phyloP scores from a whole-genome alignment of 2,113 vertebrate genomes.

The Stigmatopora nigra region DNA sequence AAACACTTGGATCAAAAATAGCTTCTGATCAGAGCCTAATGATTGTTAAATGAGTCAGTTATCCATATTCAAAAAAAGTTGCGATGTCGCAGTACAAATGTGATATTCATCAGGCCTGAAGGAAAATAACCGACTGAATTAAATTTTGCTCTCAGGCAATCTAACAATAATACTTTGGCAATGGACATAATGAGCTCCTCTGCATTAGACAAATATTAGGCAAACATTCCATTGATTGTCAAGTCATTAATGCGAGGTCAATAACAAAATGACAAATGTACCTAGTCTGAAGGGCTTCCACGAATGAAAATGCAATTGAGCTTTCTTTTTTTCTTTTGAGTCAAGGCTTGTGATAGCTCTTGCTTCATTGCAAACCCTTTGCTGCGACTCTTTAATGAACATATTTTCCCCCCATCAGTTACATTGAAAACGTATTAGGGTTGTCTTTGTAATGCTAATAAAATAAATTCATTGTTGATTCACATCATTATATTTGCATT shows the following conservation, averaged over 20 bases:
- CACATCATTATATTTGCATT: conserved; percentile 34
- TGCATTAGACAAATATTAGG: too few relatives aligned
- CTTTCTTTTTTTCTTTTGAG: not conserved
- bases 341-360: not conserved
- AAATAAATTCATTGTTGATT: conserved; percentile 19
- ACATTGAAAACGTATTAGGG: conserved; percentile 28
- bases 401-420: conserved; percentile 13
- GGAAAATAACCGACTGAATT: too few relatives aligned
- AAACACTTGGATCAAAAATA: too few relatives aligned
- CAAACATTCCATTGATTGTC: not conserved
- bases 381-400: conserved; percentile 3
- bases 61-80: too few relatives aligned
- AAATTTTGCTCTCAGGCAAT: too few relatives aligned
- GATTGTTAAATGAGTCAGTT: too few relatives aligned
- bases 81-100: too few relatives aligned
- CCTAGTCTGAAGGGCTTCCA: not conserved
- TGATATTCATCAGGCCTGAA: too few relatives aligned
- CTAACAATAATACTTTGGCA: too few relatives aligned
- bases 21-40: too few relatives aligned
- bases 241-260: not conserved
- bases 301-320: not conserved
- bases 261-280: not conserved
- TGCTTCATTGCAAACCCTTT: not conserved
- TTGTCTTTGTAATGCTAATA: conserved; percentile 25
- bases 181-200: too few relatives aligned